Base-by-base conservation (phyloP, 2,113 vertebrate species). In the Elephantulus edwardii region DNA sequence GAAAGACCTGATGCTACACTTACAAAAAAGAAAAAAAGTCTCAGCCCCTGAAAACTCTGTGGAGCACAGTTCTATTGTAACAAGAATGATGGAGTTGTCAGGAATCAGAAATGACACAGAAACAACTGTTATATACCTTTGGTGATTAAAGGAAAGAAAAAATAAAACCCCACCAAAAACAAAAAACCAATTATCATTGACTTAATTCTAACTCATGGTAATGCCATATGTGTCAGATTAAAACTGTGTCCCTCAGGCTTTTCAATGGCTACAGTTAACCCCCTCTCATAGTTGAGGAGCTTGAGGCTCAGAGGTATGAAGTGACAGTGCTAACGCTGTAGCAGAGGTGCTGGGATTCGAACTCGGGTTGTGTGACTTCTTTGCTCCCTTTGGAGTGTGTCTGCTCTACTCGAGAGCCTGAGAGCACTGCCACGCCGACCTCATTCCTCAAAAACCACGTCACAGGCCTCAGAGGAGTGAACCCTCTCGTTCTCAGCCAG, bases 381-480 rank as follows among this genome's bases (percentile, higher is more conserved):
- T 42, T 38, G 66, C 20, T 68, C 12, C 3, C 14, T n/a, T 3
- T 11, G 0, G 1, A 26, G 24, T 19, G 40, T 74, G 66, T 72
- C 54, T 46, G 30, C 58, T 84, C 38, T 33, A 3, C 12, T 8
- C 44, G 24, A 42, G 35, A 40, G 24, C 35, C 44, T 0, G 11
- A 60, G 48, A 52, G 11, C 30, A 16, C 6, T 17, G 17, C 30
- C 4, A 50, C 50, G 5, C 17, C 44, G 2, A 38, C 62, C 22
- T 60, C 20, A 6, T 44, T 35, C 12, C 46, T 74, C 70, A 62
- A 56, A 68, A 80, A 38, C 56, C 68, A 35, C 42, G n/a, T 83
- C 38, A 17, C 33, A 7, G 40, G 19, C n/a, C 1, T 35, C 35
- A 13, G 30, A 17, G 22, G 76, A 28, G 16, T 0, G 0, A 77